A percentile compares a stretch with the other conserved stretches of the same genome.
Conservation (phyloP, 1,140 invertebrate genomes). For the Campodea augens region DNA sequence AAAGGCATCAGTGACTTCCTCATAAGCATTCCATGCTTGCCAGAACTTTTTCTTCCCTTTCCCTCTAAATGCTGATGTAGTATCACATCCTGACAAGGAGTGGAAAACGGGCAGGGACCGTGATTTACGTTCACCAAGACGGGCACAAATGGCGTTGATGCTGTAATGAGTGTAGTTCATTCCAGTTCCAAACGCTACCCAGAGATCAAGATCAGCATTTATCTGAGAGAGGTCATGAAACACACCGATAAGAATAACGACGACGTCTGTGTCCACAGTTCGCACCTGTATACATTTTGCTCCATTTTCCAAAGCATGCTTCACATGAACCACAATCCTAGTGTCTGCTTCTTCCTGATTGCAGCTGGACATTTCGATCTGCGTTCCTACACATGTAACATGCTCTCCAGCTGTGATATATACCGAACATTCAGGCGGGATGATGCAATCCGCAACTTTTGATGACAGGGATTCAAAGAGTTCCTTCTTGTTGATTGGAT, state of each 20-base stretch:
- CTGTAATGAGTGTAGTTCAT: neutral
- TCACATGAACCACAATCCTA: slow-evolving; percentile 13
- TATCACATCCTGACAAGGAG: neutral
- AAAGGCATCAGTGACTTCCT: slow-evolving; percentile 12
- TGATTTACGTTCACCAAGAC: neutral
- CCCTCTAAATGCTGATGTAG: neutral
- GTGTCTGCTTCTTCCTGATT: slow-evolving; percentile 18
- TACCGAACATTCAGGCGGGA: neutral
- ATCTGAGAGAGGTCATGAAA: neutral
- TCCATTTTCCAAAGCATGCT: slow-evolving; percentile 11
- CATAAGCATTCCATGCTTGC: slow-evolving; percentile 3
- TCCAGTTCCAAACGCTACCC: neutral
- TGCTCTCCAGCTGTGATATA: neutral
- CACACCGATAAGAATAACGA: slow-evolving; percentile 12
- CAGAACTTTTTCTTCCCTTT: neutral
- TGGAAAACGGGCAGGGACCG: neutral
- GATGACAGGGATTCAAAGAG: neutral
- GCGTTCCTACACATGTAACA: neutral
- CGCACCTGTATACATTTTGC: slow-evolving; percentile 9
- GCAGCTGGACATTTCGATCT: slow-evolving; percentile 11
- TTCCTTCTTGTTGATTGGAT: neutral
- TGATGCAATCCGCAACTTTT: neutral
- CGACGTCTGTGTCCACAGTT: slow-evolving; percentile 16
- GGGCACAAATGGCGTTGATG: neutral
- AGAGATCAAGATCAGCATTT: neutral